Evolutionary conservation across 2,888 invertebrate species (phyloP), one percentile per base, ranked within the genome.

Genomic region (Celastrina argiolus): DNA sequence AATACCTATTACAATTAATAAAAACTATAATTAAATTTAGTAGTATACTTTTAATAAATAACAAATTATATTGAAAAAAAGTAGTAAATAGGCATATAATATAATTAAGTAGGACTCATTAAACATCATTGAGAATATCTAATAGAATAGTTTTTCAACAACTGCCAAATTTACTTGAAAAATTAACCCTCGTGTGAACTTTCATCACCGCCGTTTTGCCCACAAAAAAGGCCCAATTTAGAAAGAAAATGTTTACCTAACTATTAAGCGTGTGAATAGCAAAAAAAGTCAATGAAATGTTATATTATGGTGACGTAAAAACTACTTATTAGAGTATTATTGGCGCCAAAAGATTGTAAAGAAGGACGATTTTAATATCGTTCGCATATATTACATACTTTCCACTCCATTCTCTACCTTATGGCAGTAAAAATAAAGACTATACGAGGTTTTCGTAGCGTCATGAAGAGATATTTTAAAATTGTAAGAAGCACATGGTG

Each of bases 261-360:
- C 45, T 45, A 31, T 56, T 28, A 61, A 36, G 61, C 22, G 61
- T 61, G 34, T 34, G 34, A 39, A 39, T 61, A 61, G 61, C 61
- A 61, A 61, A 61, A n/a, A 28, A 61, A 61, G 10, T 61, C 61
- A 61, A 61, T 61, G 61, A 61, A 61, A 61, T 61, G 12, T 61
- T 51, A 22, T 51, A 51, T 51, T 51, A 51, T 51, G 51, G 22
- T 39, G 18, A 61, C 36, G 34, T 61, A 66, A 66, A 66, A 63
- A 66, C 56, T 61, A 71, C 69, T 64, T 41, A 66, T 66, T 66
- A 67, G 59, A 65, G 61, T 67, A 67, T 66, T 74, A 75, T 66
- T 71, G 85, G 84, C 87, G 84, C 83, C 83, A 85, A 87, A 85
- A 80, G 77, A 78, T 73, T 75, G 75, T 77, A 72, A 78, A 74